These are phyloP conservation scores for Henicopernis longicauda DNA, from an alignment of 2,113 vertebrate genomes.

Conservation along the genomic window DNA sequence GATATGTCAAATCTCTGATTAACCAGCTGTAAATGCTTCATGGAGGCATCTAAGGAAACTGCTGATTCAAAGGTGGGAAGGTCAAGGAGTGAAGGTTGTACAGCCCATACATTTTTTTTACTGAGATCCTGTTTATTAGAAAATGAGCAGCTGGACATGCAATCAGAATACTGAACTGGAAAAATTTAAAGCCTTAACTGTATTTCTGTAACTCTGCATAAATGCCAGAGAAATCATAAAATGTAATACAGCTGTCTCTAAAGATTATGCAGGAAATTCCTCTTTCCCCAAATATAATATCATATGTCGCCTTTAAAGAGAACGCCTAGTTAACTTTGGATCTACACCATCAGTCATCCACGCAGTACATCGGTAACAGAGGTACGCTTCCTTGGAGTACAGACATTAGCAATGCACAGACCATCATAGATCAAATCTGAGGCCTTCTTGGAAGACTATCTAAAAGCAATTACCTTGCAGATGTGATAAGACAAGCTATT, in stretches of 20 bases:
- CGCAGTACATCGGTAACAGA: neutral
- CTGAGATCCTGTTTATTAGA: neutral
- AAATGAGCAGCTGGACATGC: neutral
- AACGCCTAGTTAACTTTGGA: neutral
- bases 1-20: neutral
- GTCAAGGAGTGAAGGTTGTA: neutral
- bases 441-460: neutral
- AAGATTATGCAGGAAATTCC: constrained; percentile 8
- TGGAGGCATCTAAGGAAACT: neutral
- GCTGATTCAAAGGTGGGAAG: neutral
- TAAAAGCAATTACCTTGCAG: neutral
- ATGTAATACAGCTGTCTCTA: neutral
- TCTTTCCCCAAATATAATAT: neutral
- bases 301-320: neutral
- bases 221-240: neutral
- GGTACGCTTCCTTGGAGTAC: neutral
- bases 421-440: neutral
- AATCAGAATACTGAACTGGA: neutral
- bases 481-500: neutral
- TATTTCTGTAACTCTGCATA: neutral
- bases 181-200: neutral
- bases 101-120: neutral
- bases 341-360: neutral
- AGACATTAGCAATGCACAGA: neutral
- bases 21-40: neutral